Percentiles rank a stretch among this genome's conserved stretches.
These are phyloP conservation scores for Nerophis ophidion DNA, from an alignment of 2,113 vertebrate species.

Conservation along the genomic window DNA sequence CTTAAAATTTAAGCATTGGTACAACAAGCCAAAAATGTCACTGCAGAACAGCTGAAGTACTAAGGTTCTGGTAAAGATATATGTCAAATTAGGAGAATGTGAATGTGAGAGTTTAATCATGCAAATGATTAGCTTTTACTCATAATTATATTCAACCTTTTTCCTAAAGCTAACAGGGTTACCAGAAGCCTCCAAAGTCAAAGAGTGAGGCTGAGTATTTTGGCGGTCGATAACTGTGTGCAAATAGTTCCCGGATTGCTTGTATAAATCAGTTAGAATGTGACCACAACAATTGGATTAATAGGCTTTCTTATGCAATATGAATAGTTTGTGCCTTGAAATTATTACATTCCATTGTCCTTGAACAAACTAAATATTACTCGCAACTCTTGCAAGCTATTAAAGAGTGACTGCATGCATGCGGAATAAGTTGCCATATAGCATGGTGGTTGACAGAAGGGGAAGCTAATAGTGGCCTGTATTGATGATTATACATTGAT, in stretches of 20 bases:
- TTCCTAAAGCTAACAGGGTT: slow-evolving; percentile 5
- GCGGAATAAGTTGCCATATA: slow-evolving; percentile 13
- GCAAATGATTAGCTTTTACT: no score
- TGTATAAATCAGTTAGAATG: not conserved
- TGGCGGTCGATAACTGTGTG: not conserved
- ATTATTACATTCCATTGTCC: no score
- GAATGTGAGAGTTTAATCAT: slow-evolving; percentile 28
- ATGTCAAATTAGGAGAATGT: slow-evolving; percentile 22
- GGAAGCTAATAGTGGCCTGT: slow-evolving; percentile 25
- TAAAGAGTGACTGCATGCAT: slow-evolving; percentile 31
- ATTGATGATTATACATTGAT: slow-evolving; percentile 9
- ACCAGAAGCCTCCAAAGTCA: no score
- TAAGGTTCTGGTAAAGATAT: slow-evolving; percentile 13
- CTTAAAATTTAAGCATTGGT: slow-evolving; percentile 6
- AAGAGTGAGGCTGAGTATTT: not conserved
- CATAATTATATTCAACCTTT: slow-evolving; percentile 31
- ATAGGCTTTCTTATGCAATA: not conserved
- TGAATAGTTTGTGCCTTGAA: not conserved
- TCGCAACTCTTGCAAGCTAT: slow-evolving; percentile 9
- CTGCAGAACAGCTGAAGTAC: slow-evolving; percentile 25
- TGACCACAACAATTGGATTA: not conserved
- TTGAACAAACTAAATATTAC: slow-evolving; percentile 5
- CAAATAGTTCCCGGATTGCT: not conserved
- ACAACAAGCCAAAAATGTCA: not conserved
- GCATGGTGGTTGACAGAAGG: slow-evolving; percentile 41